Conservation (phyloP, 2,888 invertebrate genomes). For the Stegana nigrithorax region DNA sequence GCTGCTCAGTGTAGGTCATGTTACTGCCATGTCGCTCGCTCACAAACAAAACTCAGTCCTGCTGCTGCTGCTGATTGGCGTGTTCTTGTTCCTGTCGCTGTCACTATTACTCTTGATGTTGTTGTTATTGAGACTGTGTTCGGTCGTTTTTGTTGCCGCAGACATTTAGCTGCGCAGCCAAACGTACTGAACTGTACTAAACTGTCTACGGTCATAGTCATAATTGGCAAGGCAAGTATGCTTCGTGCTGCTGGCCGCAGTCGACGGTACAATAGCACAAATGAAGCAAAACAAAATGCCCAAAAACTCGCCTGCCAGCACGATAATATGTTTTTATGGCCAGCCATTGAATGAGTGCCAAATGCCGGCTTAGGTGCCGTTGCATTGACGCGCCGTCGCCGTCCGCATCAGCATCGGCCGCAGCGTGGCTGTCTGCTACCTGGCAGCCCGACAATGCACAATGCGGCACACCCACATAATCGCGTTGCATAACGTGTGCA, state of each 20-base stretch:
- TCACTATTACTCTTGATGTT: not conserved
- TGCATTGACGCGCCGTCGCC: not conserved
- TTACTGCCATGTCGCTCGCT: too few species aligned
- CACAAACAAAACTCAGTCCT: too few species aligned
- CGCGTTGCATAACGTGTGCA: too few species aligned
- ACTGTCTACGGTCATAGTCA: constrained; percentile 29
- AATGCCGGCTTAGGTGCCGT: constrained; percentile 6
- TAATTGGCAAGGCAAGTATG: constrained; percentile 25
- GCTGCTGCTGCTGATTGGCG: not conserved
- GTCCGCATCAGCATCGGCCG: too few species aligned
- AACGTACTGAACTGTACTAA: too few species aligned
- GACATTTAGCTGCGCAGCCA: constrained; percentile 23
- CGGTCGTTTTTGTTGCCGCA: constrained; percentile 16
- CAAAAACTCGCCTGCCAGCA: constrained; percentile 27
- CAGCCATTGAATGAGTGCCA: constrained; percentile 9
- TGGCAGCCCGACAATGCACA: not conserved
- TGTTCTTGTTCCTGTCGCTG: not conserved
- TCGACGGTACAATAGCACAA: constrained; percentile 40
- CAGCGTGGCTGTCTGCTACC: not conserved
- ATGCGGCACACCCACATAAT: constrained; percentile 8
- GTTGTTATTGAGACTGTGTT: not conserved
- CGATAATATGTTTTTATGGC: constrained; percentile 12
- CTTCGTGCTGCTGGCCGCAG: too few species aligned
- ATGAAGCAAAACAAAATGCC: constrained; percentile 54
- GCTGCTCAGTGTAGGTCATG: constrained; percentile 32